Evolutionary conservation across 2,888 invertebrate species (phyloP), one percentile per base, ranked within the genome.

Genomic region (Ormyrus nitidulus): DNA sequence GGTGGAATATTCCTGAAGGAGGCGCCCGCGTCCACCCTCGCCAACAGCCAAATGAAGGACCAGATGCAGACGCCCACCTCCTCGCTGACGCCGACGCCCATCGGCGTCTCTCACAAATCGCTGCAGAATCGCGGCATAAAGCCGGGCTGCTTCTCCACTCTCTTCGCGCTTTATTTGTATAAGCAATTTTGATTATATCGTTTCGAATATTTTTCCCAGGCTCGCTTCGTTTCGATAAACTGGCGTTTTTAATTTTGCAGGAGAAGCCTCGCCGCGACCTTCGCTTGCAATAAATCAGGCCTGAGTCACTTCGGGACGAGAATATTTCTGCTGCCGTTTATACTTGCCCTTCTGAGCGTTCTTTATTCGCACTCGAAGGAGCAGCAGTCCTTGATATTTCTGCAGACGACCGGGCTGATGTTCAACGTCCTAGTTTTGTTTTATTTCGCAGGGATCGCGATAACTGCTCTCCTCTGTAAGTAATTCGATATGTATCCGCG

Each of bases 391-490:
- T 87, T 88, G 81, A 85, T 90, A 82, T 90, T 90, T 66, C 54
- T 90, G 34, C 90, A 90, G 81, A 89, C 89, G 0, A 86, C 88
- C 11, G 90, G 90, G 19, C 84, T 90, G 11, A 85, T 95, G 85
- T 96, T 96, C 91, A 93, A 94, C 66, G 92, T 96, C 65, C 88
- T 98, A 66, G 96, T 96, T 94, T 87, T 95, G 13, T 97, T 98
- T 88, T 97, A 96, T 87, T 93, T 93, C 80, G 88, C 85, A 56
- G 89, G 90, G 61, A 89, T 90, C 68, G 90, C 91, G 5, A 85
- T 88, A 7, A 90, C 91, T 3, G 88, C 90, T 4, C 85, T 89
- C 5, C 82, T 90, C 4, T 90, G 89, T 90, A 84, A 87, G 90
- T 87, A 46, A 34, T 34, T 34, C 34, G 34, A 34, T 4, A 34